A percentile compares a stretch with the other conserved stretches of the same genome.
phyloP scores from a whole-genome alignment of 2,797 vertebrate species.

The Meriones psammophilus region DNA sequence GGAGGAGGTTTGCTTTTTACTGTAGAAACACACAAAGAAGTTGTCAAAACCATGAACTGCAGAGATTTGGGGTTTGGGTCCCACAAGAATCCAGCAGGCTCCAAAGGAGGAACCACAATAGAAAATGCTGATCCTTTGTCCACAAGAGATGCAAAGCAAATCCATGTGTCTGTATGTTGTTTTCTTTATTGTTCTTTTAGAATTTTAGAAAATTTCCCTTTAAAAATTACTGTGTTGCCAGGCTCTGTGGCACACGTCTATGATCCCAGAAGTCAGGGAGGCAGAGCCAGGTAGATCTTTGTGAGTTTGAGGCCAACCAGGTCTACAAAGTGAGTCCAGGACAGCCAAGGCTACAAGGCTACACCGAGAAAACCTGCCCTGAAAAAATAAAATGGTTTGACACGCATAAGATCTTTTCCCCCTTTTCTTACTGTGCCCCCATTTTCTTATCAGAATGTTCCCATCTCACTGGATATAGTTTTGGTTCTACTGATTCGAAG shows the following conservation, averaged over 20 bases:
- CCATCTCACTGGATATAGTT: not conserved
- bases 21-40: conserved; percentile 8
- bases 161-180: not conserved
- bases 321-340: too few relatives aligned
- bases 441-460: not conserved
- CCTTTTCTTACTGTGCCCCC: not conserved
- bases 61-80: not conserved
- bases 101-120: not conserved
- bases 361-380: too few relatives aligned
- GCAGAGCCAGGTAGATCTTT: too few relatives aligned
- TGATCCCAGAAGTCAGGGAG: too few relatives aligned
- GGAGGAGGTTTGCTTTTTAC: conserved; percentile 12
- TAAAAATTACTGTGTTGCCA: not conserved
- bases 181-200: not conserved
- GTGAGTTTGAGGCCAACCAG: too few relatives aligned
- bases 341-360: too few relatives aligned
- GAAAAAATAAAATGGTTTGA: not conserved
- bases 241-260: too few relatives aligned
- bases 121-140: not conserved
- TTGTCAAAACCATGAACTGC: conserved; percentile 11
- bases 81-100: not conserved
- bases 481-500: not conserved
- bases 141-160: not conserved
- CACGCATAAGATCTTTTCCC: not conserved
- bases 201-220: not conserved